Conservation (phyloP, 2,888 invertebrate genomes). For the Halictus ligatus region DNA sequence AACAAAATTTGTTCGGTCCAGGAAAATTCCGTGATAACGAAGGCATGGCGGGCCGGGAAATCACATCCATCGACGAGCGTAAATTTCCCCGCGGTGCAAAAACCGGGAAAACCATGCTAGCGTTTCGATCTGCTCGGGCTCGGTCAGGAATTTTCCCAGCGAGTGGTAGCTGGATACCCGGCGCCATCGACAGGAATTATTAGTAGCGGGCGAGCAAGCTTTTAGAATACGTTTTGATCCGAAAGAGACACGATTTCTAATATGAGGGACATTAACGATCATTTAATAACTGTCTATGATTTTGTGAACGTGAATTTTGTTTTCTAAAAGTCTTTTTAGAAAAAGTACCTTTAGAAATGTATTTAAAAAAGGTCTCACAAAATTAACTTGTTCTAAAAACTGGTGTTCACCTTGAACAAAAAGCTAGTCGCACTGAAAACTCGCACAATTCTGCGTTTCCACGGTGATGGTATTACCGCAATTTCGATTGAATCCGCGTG, state of each 20-base stretch:
- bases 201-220: slow-evolving; percentile 22
- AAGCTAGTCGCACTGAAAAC: not conserved
- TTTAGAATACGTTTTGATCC: not conserved
- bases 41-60: slow-evolving; percentile 7
- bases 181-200: not conserved
- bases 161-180: not conserved
- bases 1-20: not conserved
- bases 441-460: not conserved
- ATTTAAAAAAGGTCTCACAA: too few species aligned
- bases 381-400: not conserved
- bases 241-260: not conserved
- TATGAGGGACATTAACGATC: too few species aligned
- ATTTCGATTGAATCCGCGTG: not conserved
- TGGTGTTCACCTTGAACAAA: not conserved
- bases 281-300: too few species aligned
- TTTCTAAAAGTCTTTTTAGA: too few species aligned
- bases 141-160: not conserved
- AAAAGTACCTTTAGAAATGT: too few species aligned
- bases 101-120: not conserved
- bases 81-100: slow-evolving; percentile 6
- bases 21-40: slow-evolving; percentile 24
- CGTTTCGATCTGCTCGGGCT: slow-evolving; percentile 4
- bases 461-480: not conserved
- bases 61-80: slow-evolving; percentile 10
- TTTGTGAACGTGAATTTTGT: too few species aligned